Evolutionary conservation across 1,140 invertebrate species (phyloP).

Genomic region (Ceratitis capitata): DNA sequence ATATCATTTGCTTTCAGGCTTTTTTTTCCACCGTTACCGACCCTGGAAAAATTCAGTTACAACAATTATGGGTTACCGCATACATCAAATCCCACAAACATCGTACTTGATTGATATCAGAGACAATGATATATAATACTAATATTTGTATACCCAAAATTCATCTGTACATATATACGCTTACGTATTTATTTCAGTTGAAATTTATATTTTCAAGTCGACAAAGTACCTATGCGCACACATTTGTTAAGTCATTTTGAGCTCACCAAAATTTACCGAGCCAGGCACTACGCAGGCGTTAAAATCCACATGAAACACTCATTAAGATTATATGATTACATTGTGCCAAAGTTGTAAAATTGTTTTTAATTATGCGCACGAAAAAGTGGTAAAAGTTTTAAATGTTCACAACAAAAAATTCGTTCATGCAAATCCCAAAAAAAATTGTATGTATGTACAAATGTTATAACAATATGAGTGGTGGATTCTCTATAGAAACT

Average conservation of each 20-base stretch:
- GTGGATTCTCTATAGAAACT: too few relatives aligned
- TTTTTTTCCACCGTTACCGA: too few relatives aligned
- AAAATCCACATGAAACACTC: too few relatives aligned
- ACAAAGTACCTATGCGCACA: not conserved
- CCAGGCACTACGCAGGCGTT: too few relatives aligned
- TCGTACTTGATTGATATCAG: too few relatives aligned
- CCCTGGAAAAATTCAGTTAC: not conserved
- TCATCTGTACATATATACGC: not conserved
- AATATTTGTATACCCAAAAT: not conserved
- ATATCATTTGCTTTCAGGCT: too few relatives aligned
- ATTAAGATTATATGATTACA: not conserved
- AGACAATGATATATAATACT: too few relatives aligned
- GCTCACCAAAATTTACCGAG: too few relatives aligned
- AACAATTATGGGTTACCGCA: not conserved
- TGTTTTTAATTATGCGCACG: constrained; percentile 11
- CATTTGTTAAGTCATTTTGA: not conserved
- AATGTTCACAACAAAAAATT: not conserved
- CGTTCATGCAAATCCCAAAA: not conserved
- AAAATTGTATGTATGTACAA: not conserved
- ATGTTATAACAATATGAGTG: too few relatives aligned
- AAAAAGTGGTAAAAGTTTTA: not conserved
- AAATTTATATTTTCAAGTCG: not conserved
- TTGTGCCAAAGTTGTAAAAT: not conserved
- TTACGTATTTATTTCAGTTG: not conserved
- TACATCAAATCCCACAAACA: not conserved